Evolutionary conservation across 2,113 vertebrate genomes (phyloP), one percentile per base, ranked within the genome.

Genomic region (Eidolon helvum): DNA sequence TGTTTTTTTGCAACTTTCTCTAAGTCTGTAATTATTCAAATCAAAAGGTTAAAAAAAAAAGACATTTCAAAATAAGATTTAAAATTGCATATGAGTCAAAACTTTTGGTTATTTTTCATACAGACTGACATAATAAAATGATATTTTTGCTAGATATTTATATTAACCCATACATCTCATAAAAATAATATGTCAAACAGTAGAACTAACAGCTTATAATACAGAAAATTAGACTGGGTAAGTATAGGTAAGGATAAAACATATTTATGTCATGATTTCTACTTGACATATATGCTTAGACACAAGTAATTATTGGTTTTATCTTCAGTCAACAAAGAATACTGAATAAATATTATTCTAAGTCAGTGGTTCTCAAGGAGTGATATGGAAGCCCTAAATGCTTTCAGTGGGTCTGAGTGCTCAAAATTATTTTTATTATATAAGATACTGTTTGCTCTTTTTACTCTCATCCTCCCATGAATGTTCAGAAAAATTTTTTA

Each of bases 381-480:
- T 63, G 50, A 80, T 63, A 53, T 59, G 33, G 12, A 45, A 14
- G 66, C 16, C 43, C 79, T 68, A 66, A 88, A 92, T 14, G 45
- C 2, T 43, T 66, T 83, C 48, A 72, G 7, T 57, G n/a, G 10
- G 5, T 90, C 61, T 90, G 5, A 33, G 61, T 83, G n/a, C 18
- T 83, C 59, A 91, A 92, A 94, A 91, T 35, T 4, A 80, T 80
- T 91, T 91, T 75, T 55, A 61, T 79, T 55, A 43, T 88, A 94
- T 72, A 87, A 87, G 69, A 75, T 50, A 35, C 7, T 45, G 11
- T 55, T 83, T 65, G 33, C 21, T 1, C 48, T 74, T 91, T 92
- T 71, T 43, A 45, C 69, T 87, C 43, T 77, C 59, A 69, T 53
- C 8, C 5, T 30, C 26, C 78, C 72, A 19, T 21, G 0, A 50